Percentiles rank a stretch among this genome's conserved stretches.
Conservation (phyloP, 2,113 vertebrate species). For the Bolborhynchus lineola region DNA sequence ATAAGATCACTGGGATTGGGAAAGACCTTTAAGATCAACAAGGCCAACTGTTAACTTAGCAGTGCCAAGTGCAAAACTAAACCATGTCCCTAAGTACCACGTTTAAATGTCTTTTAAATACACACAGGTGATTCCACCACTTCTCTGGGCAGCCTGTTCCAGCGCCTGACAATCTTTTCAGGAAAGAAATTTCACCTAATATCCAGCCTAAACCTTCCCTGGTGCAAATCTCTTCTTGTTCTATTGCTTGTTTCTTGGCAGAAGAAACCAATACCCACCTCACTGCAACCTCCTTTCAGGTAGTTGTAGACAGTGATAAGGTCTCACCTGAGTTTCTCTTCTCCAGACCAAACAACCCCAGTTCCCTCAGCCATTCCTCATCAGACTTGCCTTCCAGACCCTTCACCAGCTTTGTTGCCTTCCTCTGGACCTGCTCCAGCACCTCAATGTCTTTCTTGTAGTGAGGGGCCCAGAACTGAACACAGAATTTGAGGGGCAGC, state of each 20-base stretch:
- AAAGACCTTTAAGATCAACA: background rate
- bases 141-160: background rate
- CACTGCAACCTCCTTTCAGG: background rate
- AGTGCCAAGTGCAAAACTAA: background rate
- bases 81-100: background rate
- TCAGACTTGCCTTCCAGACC: background rate
- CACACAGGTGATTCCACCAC: background rate
- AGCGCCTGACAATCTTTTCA: background rate
- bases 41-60: accelerated
- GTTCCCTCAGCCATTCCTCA: background rate
- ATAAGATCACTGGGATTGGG: background rate
- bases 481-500: accelerated
- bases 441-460: background rate
- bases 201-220: background rate
- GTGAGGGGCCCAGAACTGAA: background rate
- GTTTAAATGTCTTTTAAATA: background rate
- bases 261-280: background rate
- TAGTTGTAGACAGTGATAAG: accelerated
- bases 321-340: background rate
- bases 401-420: accelerated
- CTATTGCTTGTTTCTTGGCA: background rate
- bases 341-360: accelerated
- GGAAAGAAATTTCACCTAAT: background rate
- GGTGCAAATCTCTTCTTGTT: background rate
- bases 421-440: background rate